These are phyloP conservation scores for Chaetogeoica ovagalla DNA, from an alignment of 2,888 invertebrate species.

Conservation along the genomic window DNA sequence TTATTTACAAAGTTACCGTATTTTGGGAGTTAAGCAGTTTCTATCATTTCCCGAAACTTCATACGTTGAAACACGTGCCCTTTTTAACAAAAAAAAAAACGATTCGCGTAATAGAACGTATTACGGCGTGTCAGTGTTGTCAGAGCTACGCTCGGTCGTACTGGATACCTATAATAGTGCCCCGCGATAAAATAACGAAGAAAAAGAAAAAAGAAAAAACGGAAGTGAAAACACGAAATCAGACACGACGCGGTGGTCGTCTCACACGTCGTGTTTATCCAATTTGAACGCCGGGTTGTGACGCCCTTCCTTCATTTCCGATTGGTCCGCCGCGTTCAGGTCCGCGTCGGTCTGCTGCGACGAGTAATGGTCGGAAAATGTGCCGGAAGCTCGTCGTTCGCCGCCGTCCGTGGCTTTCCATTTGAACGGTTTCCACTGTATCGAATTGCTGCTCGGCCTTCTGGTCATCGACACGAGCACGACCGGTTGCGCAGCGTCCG, in stretches of 20 bases:
- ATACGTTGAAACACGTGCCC: too few species aligned
- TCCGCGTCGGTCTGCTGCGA: slow-evolving; percentile 6
- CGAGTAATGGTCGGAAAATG: neutral
- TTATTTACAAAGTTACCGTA: too few species aligned
- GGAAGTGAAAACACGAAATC: too few species aligned
- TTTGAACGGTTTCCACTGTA: slow-evolving; percentile 58
- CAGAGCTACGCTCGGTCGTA: too few species aligned
- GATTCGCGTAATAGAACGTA: too few species aligned
- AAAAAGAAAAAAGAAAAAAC: too few species aligned
- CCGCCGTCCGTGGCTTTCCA: slow-evolving; percentile 58
- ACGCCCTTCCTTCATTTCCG: neutral
- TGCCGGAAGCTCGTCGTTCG: slow-evolving; percentile 30
- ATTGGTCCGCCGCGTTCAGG: neutral
- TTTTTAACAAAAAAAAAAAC: too few species aligned
- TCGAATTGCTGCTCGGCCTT: slow-evolving; percentile 57
- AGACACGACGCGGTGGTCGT: neutral
- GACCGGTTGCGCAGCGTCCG: slow-evolving; percentile 36
- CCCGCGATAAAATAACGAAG: too few species aligned
- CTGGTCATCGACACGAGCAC: slow-evolving; percentile 46
- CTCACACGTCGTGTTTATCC: slow-evolving; percentile 25
- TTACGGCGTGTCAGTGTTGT: too few species aligned
- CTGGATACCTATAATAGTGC: too few species aligned
- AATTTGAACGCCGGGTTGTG: slow-evolving; percentile 25
- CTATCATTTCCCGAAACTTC: too few species aligned
- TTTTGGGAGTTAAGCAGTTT: too few species aligned